These are phyloP conservation scores for Oreohelix idahoensis DNA, from an alignment of 1,140 invertebrate genomes.

Conservation along the genomic window DNA sequence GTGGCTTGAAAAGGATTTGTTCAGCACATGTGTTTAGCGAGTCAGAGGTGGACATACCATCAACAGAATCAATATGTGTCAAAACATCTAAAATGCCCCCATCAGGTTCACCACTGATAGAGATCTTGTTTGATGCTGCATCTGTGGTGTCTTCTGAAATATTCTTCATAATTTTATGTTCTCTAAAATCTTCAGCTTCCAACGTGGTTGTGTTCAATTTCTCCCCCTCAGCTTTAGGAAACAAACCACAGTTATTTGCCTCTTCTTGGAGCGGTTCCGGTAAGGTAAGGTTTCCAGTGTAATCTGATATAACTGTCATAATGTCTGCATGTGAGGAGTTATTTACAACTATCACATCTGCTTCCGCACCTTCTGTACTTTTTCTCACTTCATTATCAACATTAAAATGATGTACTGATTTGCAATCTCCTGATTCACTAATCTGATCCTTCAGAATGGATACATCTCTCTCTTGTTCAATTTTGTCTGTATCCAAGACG, in stretches of 20 bases:
- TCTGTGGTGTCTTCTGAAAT: background rate
- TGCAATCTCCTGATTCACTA: background rate
- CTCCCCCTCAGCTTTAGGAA: background rate
- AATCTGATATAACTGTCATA: too few relatives aligned
- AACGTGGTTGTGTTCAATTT: background rate
- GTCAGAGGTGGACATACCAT: too few relatives aligned
- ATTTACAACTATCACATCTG: too few relatives aligned
- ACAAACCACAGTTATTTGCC: too few relatives aligned
- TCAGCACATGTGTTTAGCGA: background rate
- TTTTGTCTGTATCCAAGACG: background rate
- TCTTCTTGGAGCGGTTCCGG: background rate
- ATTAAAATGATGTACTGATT: background rate
- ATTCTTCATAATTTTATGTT: background rate
- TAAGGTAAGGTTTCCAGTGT: too few relatives aligned
- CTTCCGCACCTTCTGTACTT: too few relatives aligned
- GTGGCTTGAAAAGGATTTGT: background rate
- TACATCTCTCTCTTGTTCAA: background rate
- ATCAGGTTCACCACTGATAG: background rate
- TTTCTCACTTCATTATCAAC: too few relatives aligned
- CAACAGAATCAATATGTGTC: too few relatives aligned
- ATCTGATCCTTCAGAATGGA: background rate
- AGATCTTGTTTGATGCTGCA: background rate
- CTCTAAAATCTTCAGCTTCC: background rate
- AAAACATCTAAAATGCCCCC: too few relatives aligned
- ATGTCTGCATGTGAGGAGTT: too few relatives aligned